Evolutionary conservation across 2,797 vertebrate species (phyloP), one percentile per base, ranked within the genome.

Genomic region (Danio jaintianensis): DNA sequence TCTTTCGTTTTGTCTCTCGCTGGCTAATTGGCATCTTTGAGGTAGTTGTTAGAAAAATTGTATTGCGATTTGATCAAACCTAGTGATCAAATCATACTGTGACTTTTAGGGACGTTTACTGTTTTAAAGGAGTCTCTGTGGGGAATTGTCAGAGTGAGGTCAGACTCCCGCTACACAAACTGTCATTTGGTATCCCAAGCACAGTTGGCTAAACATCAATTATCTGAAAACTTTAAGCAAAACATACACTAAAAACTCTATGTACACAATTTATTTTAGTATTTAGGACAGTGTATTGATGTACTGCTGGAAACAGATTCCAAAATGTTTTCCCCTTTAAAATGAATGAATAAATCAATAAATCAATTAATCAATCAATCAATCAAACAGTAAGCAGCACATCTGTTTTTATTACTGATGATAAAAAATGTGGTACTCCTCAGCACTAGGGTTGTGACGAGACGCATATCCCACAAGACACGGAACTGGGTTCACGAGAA

Each of bases 1-100:
- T 56, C 52, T 68, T 22, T 45, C 48, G 22, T n/a, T 67, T 47
- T 48, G n/a, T 69, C 29, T 78, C 55, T 61, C 13, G 8, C 29
- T 22, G 11, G 3, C 56, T 70, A 79, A 79, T 61, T 70, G 77
- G 9, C 52, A 10, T 53, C 45, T 71, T 55, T 59, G 15, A 56
- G 11, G 43, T 70, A 68, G 48, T 64, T 64, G 50, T 20, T 12
- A 5, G 38, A 66, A 12, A 4, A 2, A 38, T 48, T 48, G 29
- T 56, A 13, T 29, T n/a, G n/a, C 52, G 67, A 50, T 36, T 52
- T 38, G 29, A 53, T 53, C 50, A 70, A 70, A 53, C 4, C 45
- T 36, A 52, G 18, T 22, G 43, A 47, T 48, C 20, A 43, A 22
- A 36, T 38, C 53, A 53, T 53, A 13, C 16, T 12, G 29, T 40